Conservation (phyloP, 2,888 invertebrate species). For the Strigamia crassipes region DNA sequence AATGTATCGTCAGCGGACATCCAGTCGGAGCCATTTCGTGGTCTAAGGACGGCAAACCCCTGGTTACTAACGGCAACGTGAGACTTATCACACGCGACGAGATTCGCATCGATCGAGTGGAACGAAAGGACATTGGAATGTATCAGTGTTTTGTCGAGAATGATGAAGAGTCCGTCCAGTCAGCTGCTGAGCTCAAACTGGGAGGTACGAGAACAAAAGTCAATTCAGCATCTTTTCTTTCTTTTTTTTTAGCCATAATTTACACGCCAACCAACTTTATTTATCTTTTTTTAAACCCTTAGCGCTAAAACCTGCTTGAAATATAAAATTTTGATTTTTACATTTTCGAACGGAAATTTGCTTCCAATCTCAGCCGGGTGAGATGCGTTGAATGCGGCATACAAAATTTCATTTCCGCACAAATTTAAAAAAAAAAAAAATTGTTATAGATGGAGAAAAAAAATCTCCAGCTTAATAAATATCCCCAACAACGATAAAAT, state of each 20-base stretch:
- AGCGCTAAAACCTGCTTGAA: background rate
- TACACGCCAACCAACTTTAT: background rate
- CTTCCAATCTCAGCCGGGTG: too few relatives aligned
- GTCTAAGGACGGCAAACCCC: slow-evolving; percentile 75
- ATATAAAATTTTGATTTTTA: too few relatives aligned
- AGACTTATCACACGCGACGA: slow-evolving; percentile 45
- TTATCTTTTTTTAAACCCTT: background rate
- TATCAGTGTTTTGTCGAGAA: slow-evolving; percentile 66
- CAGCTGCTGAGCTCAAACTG: slow-evolving; percentile 77
- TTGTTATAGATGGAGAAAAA: too few relatives aligned
- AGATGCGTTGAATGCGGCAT: too few relatives aligned
- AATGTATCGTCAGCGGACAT: slow-evolving; percentile 84
- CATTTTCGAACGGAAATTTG: too few relatives aligned
- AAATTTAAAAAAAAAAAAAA: too few relatives aligned
- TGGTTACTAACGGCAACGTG: slow-evolving; percentile 64
- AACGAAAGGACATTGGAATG: slow-evolving; percentile 49
- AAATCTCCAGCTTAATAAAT: too few relatives aligned
- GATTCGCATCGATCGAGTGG: slow-evolving; percentile 46
- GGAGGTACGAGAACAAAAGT: slow-evolving; percentile 69
- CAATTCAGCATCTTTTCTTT: background rate
- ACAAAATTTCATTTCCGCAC: too few relatives aligned
- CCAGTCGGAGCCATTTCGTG: slow-evolving; percentile 78
- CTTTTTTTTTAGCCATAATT: background rate
- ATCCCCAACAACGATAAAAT: too few relatives aligned
- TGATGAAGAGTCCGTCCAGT: slow-evolving; percentile 82